Evolutionary conservation across 1,140 invertebrate genomes (phyloP), one percentile per base, ranked within the genome.

Genomic region (Papilio dardanus): DNA sequence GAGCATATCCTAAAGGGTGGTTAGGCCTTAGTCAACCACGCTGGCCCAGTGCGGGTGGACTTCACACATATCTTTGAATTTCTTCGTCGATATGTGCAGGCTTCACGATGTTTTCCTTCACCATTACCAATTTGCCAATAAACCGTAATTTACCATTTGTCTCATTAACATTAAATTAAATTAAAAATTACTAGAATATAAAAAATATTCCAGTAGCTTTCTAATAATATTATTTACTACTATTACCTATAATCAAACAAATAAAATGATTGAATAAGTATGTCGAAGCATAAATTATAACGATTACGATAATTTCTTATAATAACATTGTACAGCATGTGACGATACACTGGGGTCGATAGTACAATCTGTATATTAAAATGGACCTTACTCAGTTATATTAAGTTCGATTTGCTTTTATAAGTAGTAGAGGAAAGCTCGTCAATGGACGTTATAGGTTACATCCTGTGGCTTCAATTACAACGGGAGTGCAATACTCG

Each of bases 401-500:
- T 16, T 69, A 69, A 21, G 67, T 37, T 69, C 67, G 67, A 69
- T 69, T 37, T 35, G 19, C 10, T 21, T 21, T 69, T 14, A 24
- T 7, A 40, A 40, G 31, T 21, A 79, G 77, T 81, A 81, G 78
- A 82, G 81, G 84, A 86, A 86, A 84, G 83, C 81, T 83, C 74
- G 79, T 89, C 81, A 89, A 89, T 88, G 83, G 77, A 76, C 75
- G 78, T 86, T 81, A 91, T 89, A 82, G 83, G 84, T 77, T 82
- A 84, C 88, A 89, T 89, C 88, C 88, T 91, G 88, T 81, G 79
- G 86, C 82, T 85, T 87, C 86, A 87, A 91, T 90, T 90, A 87
- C 87, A 86, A 81, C 77, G 80, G 69, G 81, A 84, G 75, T 83
- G 84, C 84, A 89, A 77, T 81, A 67, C 65, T 85, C 80, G 77